These are phyloP conservation scores for Tupaia tana DNA, from an alignment of 2,113 vertebrate species.

Conservation along the genomic window DNA sequence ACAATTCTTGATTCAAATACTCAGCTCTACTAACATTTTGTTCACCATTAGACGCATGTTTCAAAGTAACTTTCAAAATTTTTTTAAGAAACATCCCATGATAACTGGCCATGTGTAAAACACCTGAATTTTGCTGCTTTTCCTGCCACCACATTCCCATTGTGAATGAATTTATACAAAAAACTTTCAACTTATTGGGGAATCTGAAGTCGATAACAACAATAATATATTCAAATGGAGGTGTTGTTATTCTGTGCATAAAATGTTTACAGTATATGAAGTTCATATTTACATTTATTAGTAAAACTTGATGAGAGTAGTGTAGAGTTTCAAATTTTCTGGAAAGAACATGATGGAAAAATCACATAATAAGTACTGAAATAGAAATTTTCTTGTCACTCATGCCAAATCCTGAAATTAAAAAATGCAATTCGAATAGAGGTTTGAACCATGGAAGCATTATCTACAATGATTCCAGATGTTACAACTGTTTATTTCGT, in stretches of 20 bases:
- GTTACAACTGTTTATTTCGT: conserved; percentile 58
- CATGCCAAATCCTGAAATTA: conserved; percentile 58
- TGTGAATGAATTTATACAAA: background rate
- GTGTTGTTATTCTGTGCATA: background rate
- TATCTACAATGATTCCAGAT: conserved; percentile 38
- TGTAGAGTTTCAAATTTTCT: conserved; percentile 37
- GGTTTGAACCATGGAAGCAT: background rate
- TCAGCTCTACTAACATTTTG: background rate
- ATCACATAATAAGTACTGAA: background rate
- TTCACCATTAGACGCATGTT: background rate
- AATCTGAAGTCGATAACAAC: background rate
- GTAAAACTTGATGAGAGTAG: conserved; percentile 27
- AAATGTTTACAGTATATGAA: conserved; percentile 29
- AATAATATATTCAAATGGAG: conserved; percentile 14
- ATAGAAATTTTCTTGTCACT: conserved; percentile 44
- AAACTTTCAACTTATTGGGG: background rate
- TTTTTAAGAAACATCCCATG: background rate
- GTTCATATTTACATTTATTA: conserved; percentile 52
- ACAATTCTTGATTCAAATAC: background rate
- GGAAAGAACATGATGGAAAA: background rate
- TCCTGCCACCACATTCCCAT: background rate
- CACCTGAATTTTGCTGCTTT: background rate
- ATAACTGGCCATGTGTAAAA: background rate
- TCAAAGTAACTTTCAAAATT: conserved; percentile 9
- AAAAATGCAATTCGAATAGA: conserved; percentile 16